Conservation (phyloP, 1,140 invertebrate species). For the Meloidogyne hapla region DNA sequence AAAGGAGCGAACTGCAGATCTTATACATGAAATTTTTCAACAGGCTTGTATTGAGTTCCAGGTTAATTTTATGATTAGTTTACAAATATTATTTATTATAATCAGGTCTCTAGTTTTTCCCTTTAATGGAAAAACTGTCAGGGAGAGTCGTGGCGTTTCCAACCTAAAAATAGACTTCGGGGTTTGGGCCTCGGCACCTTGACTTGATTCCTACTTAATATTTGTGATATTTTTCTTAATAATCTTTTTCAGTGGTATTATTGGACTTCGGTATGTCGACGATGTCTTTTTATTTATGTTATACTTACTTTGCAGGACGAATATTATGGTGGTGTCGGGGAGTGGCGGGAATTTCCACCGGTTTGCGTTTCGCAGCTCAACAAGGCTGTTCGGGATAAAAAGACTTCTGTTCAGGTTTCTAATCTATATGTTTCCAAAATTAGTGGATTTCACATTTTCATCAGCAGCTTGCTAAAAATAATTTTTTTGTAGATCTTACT, state of each 20-base stretch:
- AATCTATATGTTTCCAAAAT: too few relatives aligned
- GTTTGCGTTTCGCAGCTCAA: conserved; percentile 24
- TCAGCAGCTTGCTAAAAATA: too few relatives aligned
- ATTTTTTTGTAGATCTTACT: neutral
- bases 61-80: neutral
- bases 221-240: neutral
- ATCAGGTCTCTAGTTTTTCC: too few relatives aligned
- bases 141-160: too few relatives aligned
- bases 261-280: neutral
- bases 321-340: conserved; percentile 16
- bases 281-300: too few relatives aligned
- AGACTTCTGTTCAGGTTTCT: conserved; percentile 14
- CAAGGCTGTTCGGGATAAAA: conserved; percentile 24
- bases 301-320: conserved; percentile 4
- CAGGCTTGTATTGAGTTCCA: conserved; percentile 12
- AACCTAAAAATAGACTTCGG: too few relatives aligned
- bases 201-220: too few relatives aligned
- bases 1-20: conserved; percentile 17
- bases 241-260: conserved; percentile 23
- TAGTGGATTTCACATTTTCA: too few relatives aligned
- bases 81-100: too few relatives aligned
- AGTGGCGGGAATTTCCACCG: conserved; percentile 27
- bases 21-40: conserved; percentile 10
- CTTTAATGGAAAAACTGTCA: too few relatives aligned
- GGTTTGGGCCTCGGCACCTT: too few relatives aligned